Conservation (phyloP, 2,113 vertebrate species). For the Coturnix japonica region DNA sequence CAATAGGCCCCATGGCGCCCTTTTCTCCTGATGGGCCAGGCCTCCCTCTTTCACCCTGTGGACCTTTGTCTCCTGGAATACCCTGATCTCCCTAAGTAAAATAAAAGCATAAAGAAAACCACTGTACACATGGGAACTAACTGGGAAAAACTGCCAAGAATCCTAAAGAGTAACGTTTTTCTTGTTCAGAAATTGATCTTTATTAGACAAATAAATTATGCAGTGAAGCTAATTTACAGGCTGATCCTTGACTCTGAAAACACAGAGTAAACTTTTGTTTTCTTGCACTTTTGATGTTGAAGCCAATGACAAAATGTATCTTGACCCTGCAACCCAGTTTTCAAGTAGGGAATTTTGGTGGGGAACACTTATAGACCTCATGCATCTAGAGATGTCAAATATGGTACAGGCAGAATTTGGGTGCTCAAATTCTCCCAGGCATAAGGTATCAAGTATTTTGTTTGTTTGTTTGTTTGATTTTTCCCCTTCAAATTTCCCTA, state of each 20-base stretch:
- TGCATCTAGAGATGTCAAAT: neutral
- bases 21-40: conserved; percentile 81
- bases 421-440: neutral
- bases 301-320: neutral
- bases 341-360: neutral
- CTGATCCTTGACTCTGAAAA: neutral
- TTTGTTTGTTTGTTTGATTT: neutral
- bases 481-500: neutral
- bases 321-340: neutral
- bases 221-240: neutral
- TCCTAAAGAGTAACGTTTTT: neutral
- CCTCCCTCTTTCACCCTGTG: conserved; percentile 91
- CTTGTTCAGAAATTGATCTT: neutral
- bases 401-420: neutral
- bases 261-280: neutral
- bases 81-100: conserved; percentile 90
- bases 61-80: conserved; percentile 91
- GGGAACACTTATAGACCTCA: neutral
- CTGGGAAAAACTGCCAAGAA: neutral
- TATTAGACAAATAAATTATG: neutral
- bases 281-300: neutral
- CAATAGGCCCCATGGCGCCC: conserved; percentile 81
- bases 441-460: neutral
- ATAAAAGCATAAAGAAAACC: neutral
- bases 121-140: neutral